phyloP scores from a whole-genome alignment of 2,797 vertebrate species.

The Sebastes matsubarae region DNA sequence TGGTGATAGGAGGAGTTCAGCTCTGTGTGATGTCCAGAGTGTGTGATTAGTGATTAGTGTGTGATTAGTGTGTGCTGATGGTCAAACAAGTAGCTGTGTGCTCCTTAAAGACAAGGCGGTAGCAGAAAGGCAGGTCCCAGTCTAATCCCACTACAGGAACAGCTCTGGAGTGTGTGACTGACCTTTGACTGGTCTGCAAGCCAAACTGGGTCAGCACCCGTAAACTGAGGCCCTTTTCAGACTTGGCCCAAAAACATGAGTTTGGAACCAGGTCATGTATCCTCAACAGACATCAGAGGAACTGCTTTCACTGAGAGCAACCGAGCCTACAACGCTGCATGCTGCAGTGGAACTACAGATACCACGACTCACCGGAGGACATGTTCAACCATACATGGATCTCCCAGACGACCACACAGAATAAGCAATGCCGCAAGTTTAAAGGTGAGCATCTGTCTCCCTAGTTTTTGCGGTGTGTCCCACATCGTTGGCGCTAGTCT shows the following conservation, averaged over 20 bases:
- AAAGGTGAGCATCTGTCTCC: background rate
- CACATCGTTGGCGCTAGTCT: too few species aligned
- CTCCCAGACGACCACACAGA: background rate
- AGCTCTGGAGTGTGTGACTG: too few species aligned
- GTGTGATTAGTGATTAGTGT: slow-evolving; percentile 21
- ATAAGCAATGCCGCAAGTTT: background rate
- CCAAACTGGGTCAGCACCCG: too few species aligned
- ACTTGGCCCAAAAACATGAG: background rate
- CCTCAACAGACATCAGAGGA: background rate
- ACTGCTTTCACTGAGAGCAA: background rate
- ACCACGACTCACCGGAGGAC: background rate
- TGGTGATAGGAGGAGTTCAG: slow-evolving; percentile 15
- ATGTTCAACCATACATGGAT: too few species aligned
- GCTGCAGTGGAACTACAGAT: background rate
- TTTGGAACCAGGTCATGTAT: background rate
- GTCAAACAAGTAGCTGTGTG: background rate
- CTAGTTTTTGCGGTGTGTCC: too few species aligned
- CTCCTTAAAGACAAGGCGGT: background rate
- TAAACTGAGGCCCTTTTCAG: background rate
- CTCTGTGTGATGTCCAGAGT: slow-evolving; percentile 9
- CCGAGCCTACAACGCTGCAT: background rate
- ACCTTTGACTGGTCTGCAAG: too few species aligned
- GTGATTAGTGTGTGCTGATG: slow-evolving; percentile 20
- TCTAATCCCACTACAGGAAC: too few species aligned
- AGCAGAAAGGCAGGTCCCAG: too few species aligned